Evolutionary conservation across 2,113 vertebrate genomes (phyloP).

Genomic region (Turdus rufiventris): DNA sequence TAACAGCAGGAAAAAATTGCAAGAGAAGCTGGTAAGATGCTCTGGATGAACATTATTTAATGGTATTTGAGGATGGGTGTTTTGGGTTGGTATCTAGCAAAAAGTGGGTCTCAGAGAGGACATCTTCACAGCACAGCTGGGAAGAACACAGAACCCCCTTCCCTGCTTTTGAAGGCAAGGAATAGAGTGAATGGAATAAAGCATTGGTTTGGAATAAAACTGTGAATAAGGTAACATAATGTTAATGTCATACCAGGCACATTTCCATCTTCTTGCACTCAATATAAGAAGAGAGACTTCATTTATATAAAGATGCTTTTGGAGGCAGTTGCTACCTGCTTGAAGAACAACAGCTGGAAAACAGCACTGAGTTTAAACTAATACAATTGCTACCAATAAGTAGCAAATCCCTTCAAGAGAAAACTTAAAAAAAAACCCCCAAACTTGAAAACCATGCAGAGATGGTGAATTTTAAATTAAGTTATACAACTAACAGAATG

Average conservation of each 20-base stretch:
- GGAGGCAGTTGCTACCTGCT: background rate
- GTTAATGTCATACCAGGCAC: background rate
- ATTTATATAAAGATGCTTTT: background rate
- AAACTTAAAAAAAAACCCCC: background rate
- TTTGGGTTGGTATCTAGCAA: background rate
- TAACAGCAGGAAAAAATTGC: background rate
- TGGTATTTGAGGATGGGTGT: background rate
- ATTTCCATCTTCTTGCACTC: background rate
- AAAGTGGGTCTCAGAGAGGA: background rate
- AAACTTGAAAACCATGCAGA: background rate
- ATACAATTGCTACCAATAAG: background rate
- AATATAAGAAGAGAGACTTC: background rate
- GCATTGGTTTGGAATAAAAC: too few species aligned
- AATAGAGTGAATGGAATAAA: background rate
- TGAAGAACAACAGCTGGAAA: background rate
- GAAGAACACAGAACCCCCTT: background rate
- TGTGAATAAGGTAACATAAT: background rate
- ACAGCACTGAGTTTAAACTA: background rate
- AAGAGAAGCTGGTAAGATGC: background rate
- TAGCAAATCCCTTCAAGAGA: background rate
- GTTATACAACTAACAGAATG: background rate
- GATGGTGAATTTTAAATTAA: conserved; percentile 10
- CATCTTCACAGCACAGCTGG: background rate
- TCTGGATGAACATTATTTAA: background rate
- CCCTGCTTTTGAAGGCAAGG: background rate